Evolutionary conservation across 2,797 vertebrate species (phyloP).

Genomic region (Chromis chromis): DNA sequence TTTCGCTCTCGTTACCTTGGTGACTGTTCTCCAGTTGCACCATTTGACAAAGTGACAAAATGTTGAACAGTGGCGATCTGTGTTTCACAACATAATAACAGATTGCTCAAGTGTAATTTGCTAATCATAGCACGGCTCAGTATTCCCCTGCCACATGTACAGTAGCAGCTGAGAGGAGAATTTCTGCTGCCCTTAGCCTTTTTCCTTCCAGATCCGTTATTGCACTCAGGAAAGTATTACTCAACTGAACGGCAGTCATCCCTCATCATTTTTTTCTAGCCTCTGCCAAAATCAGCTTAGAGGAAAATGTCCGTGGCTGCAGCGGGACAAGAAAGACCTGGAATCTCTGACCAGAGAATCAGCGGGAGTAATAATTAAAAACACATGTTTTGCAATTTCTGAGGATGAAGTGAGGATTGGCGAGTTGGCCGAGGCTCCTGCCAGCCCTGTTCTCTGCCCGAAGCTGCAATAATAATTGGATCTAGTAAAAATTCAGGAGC

Average conservation of each 20-base stretch:
- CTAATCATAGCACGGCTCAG: slow-evolving; percentile 11
- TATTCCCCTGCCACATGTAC: slow-evolving; percentile 64
- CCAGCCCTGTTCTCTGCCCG: slow-evolving; percentile 2
- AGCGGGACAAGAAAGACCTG: slow-evolving; percentile 26
- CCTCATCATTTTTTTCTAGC: slow-evolving; percentile 48
- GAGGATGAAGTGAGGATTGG: slow-evolving; percentile 18
- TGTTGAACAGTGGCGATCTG: slow-evolving; percentile 1
- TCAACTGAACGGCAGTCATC: slow-evolving; percentile 29
- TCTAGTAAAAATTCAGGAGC: slow-evolving; percentile 26
- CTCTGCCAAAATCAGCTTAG: slow-evolving; percentile 49
- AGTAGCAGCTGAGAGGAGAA: slow-evolving; percentile 12
- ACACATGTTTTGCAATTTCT: slow-evolving; percentile 69
- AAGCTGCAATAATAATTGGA: slow-evolving; percentile 30
- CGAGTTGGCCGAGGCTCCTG: slow-evolving; percentile 12
- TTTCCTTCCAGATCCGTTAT: slow-evolving; percentile 23
- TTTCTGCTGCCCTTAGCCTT: slow-evolving; percentile 34
- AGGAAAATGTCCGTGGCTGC: slow-evolving; percentile 37
- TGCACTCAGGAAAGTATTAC: slow-evolving; percentile 72
- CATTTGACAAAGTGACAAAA: slow-evolving; percentile 8
- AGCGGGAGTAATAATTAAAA: slow-evolving; percentile 63
- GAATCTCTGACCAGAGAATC: slow-evolving; percentile 39
- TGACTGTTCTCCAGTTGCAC: background rate
- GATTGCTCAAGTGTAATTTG: slow-evolving; percentile 25
- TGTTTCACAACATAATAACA: slow-evolving; percentile 34
- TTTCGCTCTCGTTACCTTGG: background rate